These are phyloP conservation scores for Noturus placidus DNA, from an alignment of 2,113 vertebrate genomes.

Conservation along the genomic window DNA sequence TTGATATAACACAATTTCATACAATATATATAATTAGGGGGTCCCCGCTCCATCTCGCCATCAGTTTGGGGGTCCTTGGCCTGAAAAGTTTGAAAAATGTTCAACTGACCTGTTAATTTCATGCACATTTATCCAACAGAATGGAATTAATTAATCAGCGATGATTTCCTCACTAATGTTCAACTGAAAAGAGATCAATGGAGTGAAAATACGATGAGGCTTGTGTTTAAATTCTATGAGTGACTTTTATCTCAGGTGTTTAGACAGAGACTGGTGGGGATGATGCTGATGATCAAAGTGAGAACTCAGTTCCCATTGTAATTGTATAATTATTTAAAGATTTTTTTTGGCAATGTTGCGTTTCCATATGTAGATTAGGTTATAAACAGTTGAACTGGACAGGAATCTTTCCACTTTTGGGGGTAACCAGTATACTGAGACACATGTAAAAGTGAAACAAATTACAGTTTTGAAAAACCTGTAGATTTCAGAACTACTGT, in stretches of 20 bases:
- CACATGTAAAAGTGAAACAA: neutral
- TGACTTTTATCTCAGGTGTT: neutral
- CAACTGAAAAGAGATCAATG: neutral
- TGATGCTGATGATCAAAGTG: neutral
- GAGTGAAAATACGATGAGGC: neutral
- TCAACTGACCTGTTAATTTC: neutral
- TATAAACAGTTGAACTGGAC: neutral
- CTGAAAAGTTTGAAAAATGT: neutral
- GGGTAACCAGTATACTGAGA: neutral
- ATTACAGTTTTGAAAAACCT: neutral
- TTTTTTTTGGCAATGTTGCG: neutral
- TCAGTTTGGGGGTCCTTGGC: too few species aligned
- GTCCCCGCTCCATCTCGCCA: too few species aligned
- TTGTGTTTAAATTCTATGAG: neutral
- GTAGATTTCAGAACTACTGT: neutral
- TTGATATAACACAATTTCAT: too few species aligned
- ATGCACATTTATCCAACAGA: neutral
- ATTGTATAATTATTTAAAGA: neutral
- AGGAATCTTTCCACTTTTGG: neutral
- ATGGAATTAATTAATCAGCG: neutral
- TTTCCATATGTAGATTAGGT: neutral
- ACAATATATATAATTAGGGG: too few species aligned
- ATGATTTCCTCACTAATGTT: neutral
- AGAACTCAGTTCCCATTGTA: neutral
- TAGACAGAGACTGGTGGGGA: neutral